Evolutionary conservation across 30 jellyfish, hydroid and myxozoan genomes (phyloP).

Genomic region (Cassiopea andromeda): DNA sequence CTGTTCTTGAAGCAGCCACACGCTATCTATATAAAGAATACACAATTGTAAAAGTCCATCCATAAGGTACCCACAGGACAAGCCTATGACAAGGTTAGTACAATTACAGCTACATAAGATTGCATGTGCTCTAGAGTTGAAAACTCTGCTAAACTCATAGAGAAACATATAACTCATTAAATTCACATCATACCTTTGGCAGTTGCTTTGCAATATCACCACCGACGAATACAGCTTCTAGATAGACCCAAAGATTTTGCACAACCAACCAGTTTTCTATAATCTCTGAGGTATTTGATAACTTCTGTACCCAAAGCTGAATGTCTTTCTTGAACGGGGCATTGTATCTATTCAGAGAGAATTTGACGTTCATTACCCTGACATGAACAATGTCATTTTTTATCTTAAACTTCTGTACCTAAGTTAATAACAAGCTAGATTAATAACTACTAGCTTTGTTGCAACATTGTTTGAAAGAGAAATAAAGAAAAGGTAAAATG

Average conservation of each 20-base stretch:
- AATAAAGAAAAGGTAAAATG: too few species aligned
- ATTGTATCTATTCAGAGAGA: conserved; percentile 71
- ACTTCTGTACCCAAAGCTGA: conserved; percentile 95
- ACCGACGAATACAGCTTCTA: conserved; percentile 99
- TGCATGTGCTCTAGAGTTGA: neutral
- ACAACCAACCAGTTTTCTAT: conserved; percentile 98
- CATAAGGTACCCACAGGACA: too few species aligned
- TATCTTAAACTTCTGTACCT: too few species aligned
- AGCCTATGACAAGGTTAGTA: neutral
- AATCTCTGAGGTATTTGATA: conserved; percentile 96
- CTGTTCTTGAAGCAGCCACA: too few species aligned
- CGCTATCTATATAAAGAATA: too few species aligned
- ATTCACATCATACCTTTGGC: conserved; percentile 75
- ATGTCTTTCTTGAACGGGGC: conserved; percentile 99
- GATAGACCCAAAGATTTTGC: conserved; percentile 96
- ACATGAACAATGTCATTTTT: too few species aligned
- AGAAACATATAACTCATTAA: neutral
- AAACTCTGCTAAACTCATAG: neutral
- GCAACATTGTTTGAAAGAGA: too few species aligned
- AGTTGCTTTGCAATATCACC: conserved; percentile 98
- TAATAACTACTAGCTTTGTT: too few species aligned
- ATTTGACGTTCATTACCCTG: neutral
- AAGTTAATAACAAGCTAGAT: too few species aligned
- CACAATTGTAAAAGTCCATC: too few species aligned
- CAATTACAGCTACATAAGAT: neutral